Conservation (phyloP, 2,113 vertebrate species). For the Neolamprologus fasciatus region DNA sequence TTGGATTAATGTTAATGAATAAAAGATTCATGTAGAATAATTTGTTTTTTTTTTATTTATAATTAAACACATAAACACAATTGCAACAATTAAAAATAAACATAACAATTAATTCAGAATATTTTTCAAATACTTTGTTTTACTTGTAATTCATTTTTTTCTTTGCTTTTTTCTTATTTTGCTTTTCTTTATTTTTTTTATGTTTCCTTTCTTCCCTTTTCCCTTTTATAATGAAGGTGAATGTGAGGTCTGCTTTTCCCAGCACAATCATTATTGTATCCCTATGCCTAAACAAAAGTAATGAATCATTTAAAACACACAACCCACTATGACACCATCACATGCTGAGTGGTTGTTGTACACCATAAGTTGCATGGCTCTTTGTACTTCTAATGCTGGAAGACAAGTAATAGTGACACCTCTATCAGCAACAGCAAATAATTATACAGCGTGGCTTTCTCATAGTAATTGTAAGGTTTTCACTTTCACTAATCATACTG, state of each 20-base stretch:
- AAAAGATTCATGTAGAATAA: background rate
- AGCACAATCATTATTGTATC: background rate
- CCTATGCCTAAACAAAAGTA: background rate
- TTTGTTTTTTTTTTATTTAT: background rate
- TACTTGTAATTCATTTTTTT: background rate
- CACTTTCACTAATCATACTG: background rate
- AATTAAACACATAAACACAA: background rate
- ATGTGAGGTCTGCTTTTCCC: background rate
- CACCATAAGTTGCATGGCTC: background rate
- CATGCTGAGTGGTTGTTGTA: background rate
- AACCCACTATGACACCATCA: background rate
- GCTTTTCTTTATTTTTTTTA: background rate
- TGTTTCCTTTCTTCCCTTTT: background rate
- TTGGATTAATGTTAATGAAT: background rate
- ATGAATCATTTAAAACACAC: background rate
- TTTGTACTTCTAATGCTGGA: background rate
- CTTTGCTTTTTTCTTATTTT: background rate
- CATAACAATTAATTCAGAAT: background rate
- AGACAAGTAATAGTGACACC: background rate
- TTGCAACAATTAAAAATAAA: background rate
- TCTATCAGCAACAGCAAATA: background rate
- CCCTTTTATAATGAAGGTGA: background rate
- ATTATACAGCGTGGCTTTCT: background rate
- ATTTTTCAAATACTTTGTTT: background rate
- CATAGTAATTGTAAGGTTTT: background rate